These are phyloP conservation scores for Cyanoramphus novaezelandiae DNA, from an alignment of 2,113 vertebrate species.

Conservation along the genomic window DNA sequence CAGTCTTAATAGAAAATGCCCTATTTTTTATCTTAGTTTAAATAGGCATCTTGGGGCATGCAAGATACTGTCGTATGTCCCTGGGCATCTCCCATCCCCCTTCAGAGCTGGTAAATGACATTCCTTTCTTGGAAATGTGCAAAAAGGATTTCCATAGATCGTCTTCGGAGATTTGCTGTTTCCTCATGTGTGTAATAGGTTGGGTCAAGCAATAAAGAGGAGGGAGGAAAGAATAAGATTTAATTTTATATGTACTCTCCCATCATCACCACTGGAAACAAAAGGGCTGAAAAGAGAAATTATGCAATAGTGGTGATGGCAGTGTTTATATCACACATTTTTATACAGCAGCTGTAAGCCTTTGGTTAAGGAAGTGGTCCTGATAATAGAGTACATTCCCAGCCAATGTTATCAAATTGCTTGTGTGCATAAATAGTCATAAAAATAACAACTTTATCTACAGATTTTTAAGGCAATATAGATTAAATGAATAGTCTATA, in stretches of 20 bases:
- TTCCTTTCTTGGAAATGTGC: slow-evolving; percentile 70
- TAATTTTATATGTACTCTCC: slow-evolving; percentile 53
- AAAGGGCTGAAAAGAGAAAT: slow-evolving; percentile 35
- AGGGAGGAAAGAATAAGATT: slow-evolving; percentile 44
- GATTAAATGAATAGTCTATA: not conserved
- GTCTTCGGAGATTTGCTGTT: slow-evolving; percentile 76
- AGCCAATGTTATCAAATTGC: slow-evolving; percentile 26
- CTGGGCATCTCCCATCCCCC: slow-evolving; percentile 23
- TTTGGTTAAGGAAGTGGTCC: slow-evolving; percentile 34
- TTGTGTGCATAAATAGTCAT: not conserved
- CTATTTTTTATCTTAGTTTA: not conserved
- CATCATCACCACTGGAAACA: not conserved
- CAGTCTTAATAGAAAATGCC: not conserved
- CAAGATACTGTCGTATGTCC: not conserved
- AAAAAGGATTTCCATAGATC: slow-evolving; percentile 75
- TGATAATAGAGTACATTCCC: slow-evolving; percentile 49
- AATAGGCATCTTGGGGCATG: not conserved
- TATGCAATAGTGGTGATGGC: slow-evolving; percentile 44
- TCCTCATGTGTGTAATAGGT: slow-evolving; percentile 78
- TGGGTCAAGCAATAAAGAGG: slow-evolving; percentile 65
- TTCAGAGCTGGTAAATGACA: slow-evolving; percentile 53
- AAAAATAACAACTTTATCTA: slow-evolving; percentile 18
- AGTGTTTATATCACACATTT: slow-evolving; percentile 61
- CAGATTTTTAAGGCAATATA: not conserved
- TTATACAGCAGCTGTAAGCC: slow-evolving; percentile 40